These are phyloP conservation scores for Ibidorhyncha struthersii DNA, from an alignment of 2,113 vertebrate species.

Conservation along the genomic window DNA sequence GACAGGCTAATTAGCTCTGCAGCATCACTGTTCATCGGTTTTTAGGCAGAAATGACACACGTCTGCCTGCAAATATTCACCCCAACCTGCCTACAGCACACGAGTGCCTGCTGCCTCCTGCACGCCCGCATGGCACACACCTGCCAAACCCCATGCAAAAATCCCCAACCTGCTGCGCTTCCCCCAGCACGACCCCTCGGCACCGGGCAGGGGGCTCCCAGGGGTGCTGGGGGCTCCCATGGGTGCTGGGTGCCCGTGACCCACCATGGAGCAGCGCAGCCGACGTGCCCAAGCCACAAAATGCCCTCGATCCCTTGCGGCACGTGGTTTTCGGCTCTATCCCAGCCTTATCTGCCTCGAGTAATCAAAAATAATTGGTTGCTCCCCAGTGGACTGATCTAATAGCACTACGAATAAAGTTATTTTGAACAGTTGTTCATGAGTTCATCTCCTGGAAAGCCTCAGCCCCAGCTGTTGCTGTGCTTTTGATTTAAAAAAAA, in stretches of 20 bases:
- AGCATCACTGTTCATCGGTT: neutral
- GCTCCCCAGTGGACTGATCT: conserved; percentile 61
- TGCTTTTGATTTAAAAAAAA: conserved; percentile 51
- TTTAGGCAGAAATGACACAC: neutral
- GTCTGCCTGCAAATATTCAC: neutral
- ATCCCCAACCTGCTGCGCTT: neutral
- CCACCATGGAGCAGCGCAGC: neutral
- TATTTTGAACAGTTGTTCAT: conserved; percentile 71
- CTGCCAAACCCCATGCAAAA: neutral
- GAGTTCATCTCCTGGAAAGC: conserved; percentile 72
- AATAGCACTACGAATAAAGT: conserved; percentile 54
- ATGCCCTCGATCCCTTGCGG: neutral
- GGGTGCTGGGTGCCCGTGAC: neutral
- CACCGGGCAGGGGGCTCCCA: neutral
- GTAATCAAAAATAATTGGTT: conserved; percentile 43
- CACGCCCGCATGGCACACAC: accelerated
- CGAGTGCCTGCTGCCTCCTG: neutral
- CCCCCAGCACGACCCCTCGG: neutral
- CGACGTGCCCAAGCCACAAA: neutral
- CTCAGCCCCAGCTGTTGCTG: conserved; percentile 66
- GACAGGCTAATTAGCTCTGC: neutral
- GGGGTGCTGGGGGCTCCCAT: neutral
- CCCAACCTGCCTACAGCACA: neutral
- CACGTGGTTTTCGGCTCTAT: accelerated
- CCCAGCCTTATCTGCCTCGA: conserved; percentile 10